A percentile compares a stretch with the other conserved stretches of the same genome.
These are phyloP conservation scores for Cosmia pyralina DNA, from an alignment of 2,888 invertebrate species.

Conservation along the genomic window DNA sequence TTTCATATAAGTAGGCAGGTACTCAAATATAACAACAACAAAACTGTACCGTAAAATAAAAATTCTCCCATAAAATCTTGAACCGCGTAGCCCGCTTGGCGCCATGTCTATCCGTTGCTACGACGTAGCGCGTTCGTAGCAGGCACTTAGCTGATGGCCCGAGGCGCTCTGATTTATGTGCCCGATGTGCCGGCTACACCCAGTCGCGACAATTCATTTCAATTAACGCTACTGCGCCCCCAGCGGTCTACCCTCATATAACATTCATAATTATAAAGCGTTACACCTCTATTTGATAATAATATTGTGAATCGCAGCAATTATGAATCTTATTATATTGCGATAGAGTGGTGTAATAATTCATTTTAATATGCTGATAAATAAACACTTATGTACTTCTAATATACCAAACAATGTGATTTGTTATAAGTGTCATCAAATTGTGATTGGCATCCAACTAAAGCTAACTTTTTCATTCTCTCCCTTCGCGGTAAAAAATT, in stretches of 20 bases:
- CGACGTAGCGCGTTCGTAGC: conserved; percentile 74
- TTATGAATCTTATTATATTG: conserved; percentile 16
- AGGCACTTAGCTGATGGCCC: conserved; percentile 89
- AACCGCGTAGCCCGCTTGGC: background rate
- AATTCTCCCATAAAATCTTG: background rate
- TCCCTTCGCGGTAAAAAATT: conserved; percentile 21
- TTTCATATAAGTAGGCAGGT: background rate
- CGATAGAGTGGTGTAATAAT: conserved; percentile 3
- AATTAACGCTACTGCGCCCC: conserved; percentile 85
- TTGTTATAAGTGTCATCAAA: background rate
- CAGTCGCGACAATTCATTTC: conserved; percentile 89
- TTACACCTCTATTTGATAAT: conserved; percentile 58
- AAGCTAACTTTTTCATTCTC: conserved; percentile 39
- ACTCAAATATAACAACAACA: conserved; percentile 1
- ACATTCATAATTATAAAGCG: conserved; percentile 69
- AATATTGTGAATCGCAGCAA: conserved; percentile 27
- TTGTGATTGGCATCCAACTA: conserved; percentile 1
- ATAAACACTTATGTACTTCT: background rate
- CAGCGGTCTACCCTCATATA: conserved; percentile 71
- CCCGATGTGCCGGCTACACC: conserved; percentile 85
- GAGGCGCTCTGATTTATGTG: conserved; percentile 89
- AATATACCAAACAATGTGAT: background rate
- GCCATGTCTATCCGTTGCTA: conserved; percentile 72
- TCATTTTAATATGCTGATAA: background rate
- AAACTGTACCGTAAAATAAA: background rate